A percentile compares a stretch with the other conserved stretches of the same genome.
These are phyloP conservation scores for Nothobranchius furzeri DNA, from an alignment of 2,113 vertebrate genomes.

Conservation along the genomic window DNA sequence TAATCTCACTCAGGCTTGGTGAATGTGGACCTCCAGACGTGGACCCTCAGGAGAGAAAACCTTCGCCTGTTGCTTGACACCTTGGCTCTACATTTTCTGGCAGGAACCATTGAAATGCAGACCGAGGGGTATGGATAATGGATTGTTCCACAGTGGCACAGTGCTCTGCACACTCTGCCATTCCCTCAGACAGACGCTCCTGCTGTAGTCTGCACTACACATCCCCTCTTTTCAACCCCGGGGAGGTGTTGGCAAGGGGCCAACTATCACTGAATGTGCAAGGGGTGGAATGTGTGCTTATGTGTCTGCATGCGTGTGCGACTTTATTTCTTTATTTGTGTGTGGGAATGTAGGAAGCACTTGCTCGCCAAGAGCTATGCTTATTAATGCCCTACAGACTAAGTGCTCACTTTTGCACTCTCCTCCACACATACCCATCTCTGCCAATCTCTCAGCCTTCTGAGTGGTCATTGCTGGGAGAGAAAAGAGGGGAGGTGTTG, in stretches of 20 bases:
- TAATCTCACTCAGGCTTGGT: constrained; percentile 34
- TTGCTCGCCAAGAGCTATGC: constrained; percentile 71
- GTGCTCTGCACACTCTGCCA: constrained; percentile 50
- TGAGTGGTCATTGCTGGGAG: constrained; percentile 56
- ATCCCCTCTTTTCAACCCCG: constrained; percentile 59
- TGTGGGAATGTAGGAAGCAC: constrained; percentile 69
- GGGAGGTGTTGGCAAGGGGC: constrained; percentile 60
- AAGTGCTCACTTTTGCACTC: constrained; percentile 62
- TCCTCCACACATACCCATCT: constrained; percentile 37
- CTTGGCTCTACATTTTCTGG: constrained; percentile 45
- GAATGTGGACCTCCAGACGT: constrained; percentile 38
- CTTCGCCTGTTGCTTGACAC: constrained; percentile 53
- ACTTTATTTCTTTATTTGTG: constrained; percentile 24
- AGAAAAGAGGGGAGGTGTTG: constrained; percentile 24
- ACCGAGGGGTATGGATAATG: constrained; percentile 64
- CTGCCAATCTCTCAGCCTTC: constrained; percentile 39
- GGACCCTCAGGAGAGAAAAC: constrained; percentile 42
- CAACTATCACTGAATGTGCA: constrained; percentile 63
- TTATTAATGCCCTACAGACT: constrained; percentile 76
- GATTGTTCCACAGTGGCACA: constrained; percentile 64
- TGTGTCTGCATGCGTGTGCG: constrained; percentile 41
- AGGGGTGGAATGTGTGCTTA: constrained; percentile 34
- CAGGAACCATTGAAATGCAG: constrained; percentile 66
- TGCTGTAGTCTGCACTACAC: constrained; percentile 58
- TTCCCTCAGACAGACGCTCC: constrained; percentile 63